These are phyloP conservation scores for Semaprochilodus insignis DNA, from an alignment of 2,797 vertebrate species.

Conservation along the genomic window DNA sequence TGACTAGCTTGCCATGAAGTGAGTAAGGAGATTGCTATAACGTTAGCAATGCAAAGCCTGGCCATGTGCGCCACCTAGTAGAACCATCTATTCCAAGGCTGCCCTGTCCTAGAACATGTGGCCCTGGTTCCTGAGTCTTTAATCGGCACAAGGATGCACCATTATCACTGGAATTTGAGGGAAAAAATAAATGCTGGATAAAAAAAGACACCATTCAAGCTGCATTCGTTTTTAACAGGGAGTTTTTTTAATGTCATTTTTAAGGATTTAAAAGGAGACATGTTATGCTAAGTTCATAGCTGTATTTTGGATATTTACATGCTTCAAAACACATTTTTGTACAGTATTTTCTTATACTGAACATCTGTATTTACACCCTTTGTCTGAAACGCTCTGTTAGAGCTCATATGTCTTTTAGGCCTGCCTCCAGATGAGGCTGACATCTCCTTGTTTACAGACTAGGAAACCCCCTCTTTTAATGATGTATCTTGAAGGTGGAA, in stretches of 20 bases:
- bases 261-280: not conserved
- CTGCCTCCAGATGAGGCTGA: no score
- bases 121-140: conserved; percentile 1
- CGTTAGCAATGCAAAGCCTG: conserved; percentile 61
- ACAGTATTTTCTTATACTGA: not conserved
- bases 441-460: no score
- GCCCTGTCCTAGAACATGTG: conserved; percentile 51
- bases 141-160: not conserved
- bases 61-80: conserved; percentile 56
- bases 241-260: not conserved
- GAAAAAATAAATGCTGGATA: not conserved
- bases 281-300: not conserved
- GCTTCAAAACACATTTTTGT: not conserved
- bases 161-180: not conserved
- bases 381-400: no score
- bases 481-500: no score
- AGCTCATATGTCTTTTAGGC: no score
- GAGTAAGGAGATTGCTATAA: conserved; percentile 60
- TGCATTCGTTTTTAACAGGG: not conserved
- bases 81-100: conserved; percentile 60
- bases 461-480: no score
- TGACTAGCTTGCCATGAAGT: conserved; percentile 67
- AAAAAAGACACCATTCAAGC: not conserved
- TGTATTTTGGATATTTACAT: not conserved
- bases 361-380: no score